phyloP scores from a whole-genome alignment of 2,113 vertebrate species.

The Ochotona princeps region DNA sequence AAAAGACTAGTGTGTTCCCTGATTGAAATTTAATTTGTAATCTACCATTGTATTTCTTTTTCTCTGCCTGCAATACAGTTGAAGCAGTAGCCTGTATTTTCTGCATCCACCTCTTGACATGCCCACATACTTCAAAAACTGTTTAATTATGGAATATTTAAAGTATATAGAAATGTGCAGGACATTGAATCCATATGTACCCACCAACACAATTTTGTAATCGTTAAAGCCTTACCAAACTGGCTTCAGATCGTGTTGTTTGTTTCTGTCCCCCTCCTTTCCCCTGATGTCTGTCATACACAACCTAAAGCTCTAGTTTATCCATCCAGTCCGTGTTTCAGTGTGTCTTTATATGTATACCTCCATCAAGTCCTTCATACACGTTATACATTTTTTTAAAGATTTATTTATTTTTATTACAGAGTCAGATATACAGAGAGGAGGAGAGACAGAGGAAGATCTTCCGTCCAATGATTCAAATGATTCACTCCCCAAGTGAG shows the following conservation, averaged over 20 bases:
- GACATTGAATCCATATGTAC: background rate
- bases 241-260: background rate
- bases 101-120: background rate
- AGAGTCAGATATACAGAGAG: no score
- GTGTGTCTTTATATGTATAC: background rate
- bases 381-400: background rate
- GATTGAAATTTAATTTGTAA: conserved; percentile 25
- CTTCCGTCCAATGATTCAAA: no score
- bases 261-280: background rate
- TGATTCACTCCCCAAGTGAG: no score
- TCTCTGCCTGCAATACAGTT: background rate
- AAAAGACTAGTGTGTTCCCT: background rate
- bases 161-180: background rate
- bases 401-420: no score
- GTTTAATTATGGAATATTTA: conserved; percentile 34
- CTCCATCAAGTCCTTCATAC: background rate
- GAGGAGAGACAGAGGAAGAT: no score
- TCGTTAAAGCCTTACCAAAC: background rate
- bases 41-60: background rate
- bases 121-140: background rate
- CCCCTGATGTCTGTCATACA: background rate
- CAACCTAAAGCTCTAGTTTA: background rate
- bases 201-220: background rate
- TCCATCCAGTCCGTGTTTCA: background rate
- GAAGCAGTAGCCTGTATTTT: background rate